These are phyloP conservation scores for Xiphophorus maculatus DNA, from an alignment of 2,113 vertebrate species.

Conservation along the genomic window DNA sequence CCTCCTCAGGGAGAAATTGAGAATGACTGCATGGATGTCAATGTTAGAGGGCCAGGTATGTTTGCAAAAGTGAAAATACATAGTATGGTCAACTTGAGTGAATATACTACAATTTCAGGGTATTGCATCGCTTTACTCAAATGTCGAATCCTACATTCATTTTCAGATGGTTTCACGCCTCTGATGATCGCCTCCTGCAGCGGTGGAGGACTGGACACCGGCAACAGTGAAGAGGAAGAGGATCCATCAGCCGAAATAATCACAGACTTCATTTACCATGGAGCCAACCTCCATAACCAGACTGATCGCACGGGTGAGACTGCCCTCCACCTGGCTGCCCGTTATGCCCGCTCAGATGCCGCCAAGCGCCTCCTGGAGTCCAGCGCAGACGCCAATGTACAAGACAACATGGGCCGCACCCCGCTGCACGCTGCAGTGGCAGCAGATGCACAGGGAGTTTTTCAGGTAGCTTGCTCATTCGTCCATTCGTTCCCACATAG, in stretches of 20 bases:
- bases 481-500: too few species aligned
- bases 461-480: conserved; percentile 85
- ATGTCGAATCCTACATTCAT: background rate
- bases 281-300: conserved; percentile 96
- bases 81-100: background rate
- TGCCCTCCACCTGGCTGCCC: conserved; percentile 91
- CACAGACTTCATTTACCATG: conserved; percentile 97
- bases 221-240: conserved; percentile 94
- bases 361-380: conserved; percentile 97
- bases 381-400: conserved; percentile 94
- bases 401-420: conserved; percentile 97
- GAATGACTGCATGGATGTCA: conserved; percentile 95
- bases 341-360: conserved; percentile 94
- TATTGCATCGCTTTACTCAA: background rate
- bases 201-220: conserved; percentile 93
- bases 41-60: conserved; percentile 93
- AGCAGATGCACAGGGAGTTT: conserved; percentile 95
- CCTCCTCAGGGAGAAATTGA: conserved; percentile 96
- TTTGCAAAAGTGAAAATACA: background rate
- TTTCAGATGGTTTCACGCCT: conserved; percentile 93
- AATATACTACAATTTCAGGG: background rate
- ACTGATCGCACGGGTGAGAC: conserved; percentile 97
- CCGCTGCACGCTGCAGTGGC: conserved; percentile 94
- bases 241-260: conserved; percentile 93
- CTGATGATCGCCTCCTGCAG: conserved; percentile 99